A percentile compares a stretch with the other conserved stretches of the same genome.
Conservation (phyloP, 2,888 invertebrate species). For the Rosalia funebris region DNA sequence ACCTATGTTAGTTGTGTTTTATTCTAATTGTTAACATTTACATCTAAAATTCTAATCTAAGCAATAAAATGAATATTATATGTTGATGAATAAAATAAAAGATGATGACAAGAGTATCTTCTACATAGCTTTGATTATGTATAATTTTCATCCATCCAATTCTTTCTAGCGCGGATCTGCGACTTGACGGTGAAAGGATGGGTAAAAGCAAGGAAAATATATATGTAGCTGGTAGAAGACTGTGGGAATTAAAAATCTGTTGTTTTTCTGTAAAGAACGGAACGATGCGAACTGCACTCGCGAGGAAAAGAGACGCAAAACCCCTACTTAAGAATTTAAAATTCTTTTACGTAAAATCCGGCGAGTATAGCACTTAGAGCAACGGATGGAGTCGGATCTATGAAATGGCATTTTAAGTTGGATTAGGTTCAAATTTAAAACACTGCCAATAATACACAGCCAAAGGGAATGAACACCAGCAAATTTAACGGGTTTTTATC, state of each 20-base stretch:
- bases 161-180: neutral
- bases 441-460: slow-evolving; percentile 64
- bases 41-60: too few species aligned
- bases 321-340: slow-evolving; percentile 64
- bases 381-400: slow-evolving; percentile 61
- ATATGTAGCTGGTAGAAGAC: slow-evolving; percentile 62
- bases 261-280: slow-evolving; percentile 60
- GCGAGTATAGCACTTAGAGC: slow-evolving; percentile 62
- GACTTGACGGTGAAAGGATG: slow-evolving; percentile 44
- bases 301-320: slow-evolving; percentile 41
- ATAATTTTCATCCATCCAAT: neutral
- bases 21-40: too few species aligned
- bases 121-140: neutral
- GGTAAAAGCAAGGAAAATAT: slow-evolving; percentile 62
- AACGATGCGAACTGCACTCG: slow-evolving; percentile 21
- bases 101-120: too few species aligned
- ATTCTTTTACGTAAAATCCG: slow-evolving; percentile 65
- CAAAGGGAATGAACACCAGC: slow-evolving; percentile 58
- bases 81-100: too few species aligned
- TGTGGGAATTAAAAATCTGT: slow-evolving; percentile 67
- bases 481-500: slow-evolving; percentile 53
- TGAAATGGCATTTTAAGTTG: slow-evolving; percentile 67
- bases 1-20: too few species aligned
- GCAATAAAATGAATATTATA: too few species aligned
- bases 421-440: slow-evolving; percentile 66